phyloP scores from a whole-genome alignment of 37 sponge, comb jelly and placozoan species.

The Cladorhizidae sp. region DNA sequence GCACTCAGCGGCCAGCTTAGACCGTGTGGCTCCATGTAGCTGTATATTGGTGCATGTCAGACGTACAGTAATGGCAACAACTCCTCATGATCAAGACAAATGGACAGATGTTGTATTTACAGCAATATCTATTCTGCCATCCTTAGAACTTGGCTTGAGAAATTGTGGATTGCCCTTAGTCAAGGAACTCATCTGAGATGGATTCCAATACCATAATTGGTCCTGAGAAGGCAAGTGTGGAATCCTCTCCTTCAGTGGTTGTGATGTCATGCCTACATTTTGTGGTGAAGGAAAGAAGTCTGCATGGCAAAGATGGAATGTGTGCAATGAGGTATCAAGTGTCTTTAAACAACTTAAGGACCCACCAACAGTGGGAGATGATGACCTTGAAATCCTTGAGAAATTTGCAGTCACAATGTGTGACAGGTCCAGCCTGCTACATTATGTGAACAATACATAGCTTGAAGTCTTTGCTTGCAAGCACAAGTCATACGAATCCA shows the following conservation, averaged over 20 bases:
- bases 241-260: background rate
- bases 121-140: conserved; percentile 1
- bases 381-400: conserved; percentile 1
- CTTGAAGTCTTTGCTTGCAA: background rate
- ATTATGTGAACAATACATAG: background rate
- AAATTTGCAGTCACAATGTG: background rate
- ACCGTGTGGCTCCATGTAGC: background rate
- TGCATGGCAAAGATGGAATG: background rate
- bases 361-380: background rate
- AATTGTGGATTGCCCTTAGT: background rate
- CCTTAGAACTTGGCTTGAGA: background rate
- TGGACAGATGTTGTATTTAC: background rate
- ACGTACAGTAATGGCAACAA: background rate
- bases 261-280: background rate
- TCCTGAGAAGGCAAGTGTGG: background rate
- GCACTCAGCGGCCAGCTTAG: too few species aligned
- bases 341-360: background rate
- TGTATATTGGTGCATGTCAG: background rate
- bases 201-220: background rate
- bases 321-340: background rate
- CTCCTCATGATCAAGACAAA: background rate
- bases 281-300: too few species aligned
- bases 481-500: background rate
- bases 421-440: too few species aligned
- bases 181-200: conserved; percentile 1